These are phyloP conservation scores for Osmoderma eremita DNA, from an alignment of 2,888 invertebrate species.

Conservation along the genomic window DNA sequence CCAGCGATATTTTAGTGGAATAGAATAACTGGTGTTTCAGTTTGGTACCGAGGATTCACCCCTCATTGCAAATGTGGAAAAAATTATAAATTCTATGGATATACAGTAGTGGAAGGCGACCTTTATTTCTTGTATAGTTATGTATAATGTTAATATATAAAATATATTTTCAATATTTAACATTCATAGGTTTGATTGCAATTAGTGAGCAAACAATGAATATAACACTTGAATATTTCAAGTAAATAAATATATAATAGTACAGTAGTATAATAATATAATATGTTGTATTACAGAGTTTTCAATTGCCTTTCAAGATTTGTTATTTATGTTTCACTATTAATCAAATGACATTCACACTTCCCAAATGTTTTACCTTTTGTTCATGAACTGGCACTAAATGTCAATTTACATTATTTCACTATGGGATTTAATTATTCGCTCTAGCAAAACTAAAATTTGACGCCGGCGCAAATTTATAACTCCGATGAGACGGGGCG, in stretches of 20 bases:
- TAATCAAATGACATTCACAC: too few relatives aligned
- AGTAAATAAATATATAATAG: not conserved
- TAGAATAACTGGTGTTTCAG: constrained; percentile 5
- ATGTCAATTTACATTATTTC: too few relatives aligned
- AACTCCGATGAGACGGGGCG: not conserved
- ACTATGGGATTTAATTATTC: too few relatives aligned
- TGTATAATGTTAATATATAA: constrained; percentile 33
- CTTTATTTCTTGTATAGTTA: constrained; percentile 14
- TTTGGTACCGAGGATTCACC: constrained; percentile 2
- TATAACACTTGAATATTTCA: not conserved
- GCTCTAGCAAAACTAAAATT: too few relatives aligned
- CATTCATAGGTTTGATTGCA: not conserved
- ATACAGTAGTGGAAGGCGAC: not conserved
- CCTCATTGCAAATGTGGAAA: constrained; percentile 25
- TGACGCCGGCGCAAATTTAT: not conserved
- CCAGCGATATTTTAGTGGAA: not conserved
- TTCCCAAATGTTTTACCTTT: too few relatives aligned
- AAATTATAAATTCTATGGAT: constrained; percentile 15
- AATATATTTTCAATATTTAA: constrained; percentile 21
- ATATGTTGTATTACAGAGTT: too few relatives aligned
- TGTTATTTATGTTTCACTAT: too few relatives aligned
- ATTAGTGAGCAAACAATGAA: not conserved
- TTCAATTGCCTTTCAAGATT: too few relatives aligned
- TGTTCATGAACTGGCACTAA: too few relatives aligned
- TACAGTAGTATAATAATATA: not conserved